Base-by-base conservation (phyloP, 37 sponge, comb jelly and placozoan species). In the Agelas oroides region DNA sequence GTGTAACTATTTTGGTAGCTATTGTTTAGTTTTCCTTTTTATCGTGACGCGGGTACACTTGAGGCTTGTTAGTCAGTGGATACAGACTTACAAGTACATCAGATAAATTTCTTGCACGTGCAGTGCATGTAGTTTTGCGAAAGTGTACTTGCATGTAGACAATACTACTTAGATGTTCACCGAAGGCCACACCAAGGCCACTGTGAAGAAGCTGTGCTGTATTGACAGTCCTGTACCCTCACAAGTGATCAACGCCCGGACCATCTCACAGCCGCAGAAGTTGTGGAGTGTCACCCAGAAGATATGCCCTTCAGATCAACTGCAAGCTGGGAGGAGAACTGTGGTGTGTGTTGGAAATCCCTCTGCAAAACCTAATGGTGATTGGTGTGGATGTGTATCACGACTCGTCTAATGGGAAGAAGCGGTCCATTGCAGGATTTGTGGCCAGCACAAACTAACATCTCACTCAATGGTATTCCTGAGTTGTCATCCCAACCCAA, bases 341-440 rank as follows among this genome's bases (percentile, higher is more conserved):
- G 78, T 98, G 99, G 99, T n/a, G n/a, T n/a, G 87, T 93, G 0
- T 71, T 96, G 53, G 93, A 98, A 27, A 91, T 96, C 25, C 99
- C 99, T 32, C 68, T 98, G 87, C 92, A 94, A 77, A 92, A 92
- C 82, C 20, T 91, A 36, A 98, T 98, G 99, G 86, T 98, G 40
- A 73, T 98, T 81, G 99, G 99, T 31, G 88, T 98, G n/a, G 97
- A 98, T 80, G 95, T 94, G 55, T 98, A 93, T 65, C 97, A 98
- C 75, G 93, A 98, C 59, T 70, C 86, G 0, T 78, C 83, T 18
- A 66, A 77, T 18, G 70, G 86, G 28, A 67, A 82, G 21, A 80
- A 73, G 34, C 58, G 84, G 0, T 97, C 95, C 28, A 87, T 97
- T 13, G 78, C 83, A n/a, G 97, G 93, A 18, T 92, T 97, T 84